Base-by-base conservation (phyloP, 1,140 invertebrate species). In the Leptopilina clavipes region DNA sequence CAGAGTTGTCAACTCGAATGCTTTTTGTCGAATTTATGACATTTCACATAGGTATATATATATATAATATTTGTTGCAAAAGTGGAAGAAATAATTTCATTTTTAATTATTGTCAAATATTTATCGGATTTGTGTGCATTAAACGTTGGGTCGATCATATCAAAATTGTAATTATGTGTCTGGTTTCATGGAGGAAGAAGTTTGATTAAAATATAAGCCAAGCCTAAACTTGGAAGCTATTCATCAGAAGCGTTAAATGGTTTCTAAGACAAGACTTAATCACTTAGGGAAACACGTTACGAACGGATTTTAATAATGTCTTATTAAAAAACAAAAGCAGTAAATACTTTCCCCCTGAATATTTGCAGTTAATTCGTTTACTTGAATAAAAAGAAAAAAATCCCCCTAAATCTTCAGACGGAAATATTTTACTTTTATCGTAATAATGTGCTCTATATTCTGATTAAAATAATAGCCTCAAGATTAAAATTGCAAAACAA, bases 141-240 rank as follows among this genome's bases (percentile, higher is more conserved):
- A n/a, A n/a, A n/a, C n/a, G n/a, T n/a, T n/a, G n/a, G n/a, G n/a
- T 48, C 12, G 19, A 19, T 56, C 0, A 19, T 22, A 10, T 19
- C 22, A 31, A 25, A 25, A 25, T 22, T 59, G 19, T 22, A 8
- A 59, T 59, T 11, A 59, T 59, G 56, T 59, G 31, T 37, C 31
- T 65, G 10, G 18, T 59, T 65, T 65, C 25, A 22, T n/a, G 3
- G 19, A 14, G 25, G 59, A 31, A 31, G 1, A 65, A 65, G 22
- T 65, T 65, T 65, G 59, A 65, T 65, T 65, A 65, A 65, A 65
- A 65, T 65, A 31, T 65, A 65, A 65, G 59, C 59, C 59, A 31
- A 65, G 59, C 25, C 59, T 65, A 65, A 65, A 31, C 59, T 65
- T 65, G 19, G 12, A 65, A 65, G 59, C 59, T 65, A 65, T 65